phyloP scores from a whole-genome alignment of 2,113 vertebrate species.

The Trochalopteron elliotii region DNA sequence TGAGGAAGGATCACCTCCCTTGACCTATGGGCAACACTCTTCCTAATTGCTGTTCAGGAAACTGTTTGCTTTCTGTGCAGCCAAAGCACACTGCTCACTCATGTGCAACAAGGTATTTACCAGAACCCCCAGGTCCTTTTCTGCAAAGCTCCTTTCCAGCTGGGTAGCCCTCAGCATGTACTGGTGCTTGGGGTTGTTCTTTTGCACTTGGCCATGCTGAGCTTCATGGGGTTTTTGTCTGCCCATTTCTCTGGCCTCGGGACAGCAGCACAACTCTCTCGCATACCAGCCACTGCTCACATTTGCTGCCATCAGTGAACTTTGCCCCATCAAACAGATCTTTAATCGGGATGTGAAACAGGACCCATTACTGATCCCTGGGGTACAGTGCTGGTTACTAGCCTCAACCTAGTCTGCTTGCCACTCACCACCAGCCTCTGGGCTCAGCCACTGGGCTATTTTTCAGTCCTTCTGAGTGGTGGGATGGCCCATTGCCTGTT shows the following conservation, averaged over 20 bases:
- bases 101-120: neutral
- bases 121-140: neutral
- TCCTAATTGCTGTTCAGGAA: neutral
- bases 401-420: neutral
- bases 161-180: neutral
- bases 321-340: neutral
- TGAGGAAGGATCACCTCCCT: neutral
- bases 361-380: neutral
- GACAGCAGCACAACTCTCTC: neutral
- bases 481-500: rapidly evolving
- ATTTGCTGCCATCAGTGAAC: neutral
- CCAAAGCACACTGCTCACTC: neutral
- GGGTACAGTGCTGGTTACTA: neutral
- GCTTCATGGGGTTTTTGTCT: neutral
- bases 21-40: neutral
- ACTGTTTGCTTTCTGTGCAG: neutral
- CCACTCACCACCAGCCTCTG: neutral
- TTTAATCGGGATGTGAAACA: neutral
- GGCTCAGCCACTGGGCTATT: neutral
- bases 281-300: rapidly evolving
- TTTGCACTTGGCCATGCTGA: neutral
- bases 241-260: neutral
- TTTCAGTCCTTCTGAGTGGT: neutral
- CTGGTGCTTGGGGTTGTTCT: neutral
- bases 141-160: neutral